Evolutionary conservation across 2,113 vertebrate species (phyloP).

Genomic region (Psophia crepitans): DNA sequence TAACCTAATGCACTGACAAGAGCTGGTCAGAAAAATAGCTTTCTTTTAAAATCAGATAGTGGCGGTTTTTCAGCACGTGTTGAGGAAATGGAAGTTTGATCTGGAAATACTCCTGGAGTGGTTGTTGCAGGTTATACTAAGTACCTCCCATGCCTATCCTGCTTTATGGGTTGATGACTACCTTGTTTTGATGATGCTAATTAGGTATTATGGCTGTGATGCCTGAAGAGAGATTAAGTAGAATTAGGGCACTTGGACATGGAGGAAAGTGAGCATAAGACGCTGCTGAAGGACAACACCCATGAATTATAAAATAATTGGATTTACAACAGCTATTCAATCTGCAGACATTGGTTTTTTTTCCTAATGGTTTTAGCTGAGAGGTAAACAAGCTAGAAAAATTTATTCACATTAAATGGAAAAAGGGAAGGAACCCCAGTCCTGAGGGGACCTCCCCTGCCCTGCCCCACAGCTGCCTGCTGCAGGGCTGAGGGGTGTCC

Average conservation of each 20-base stretch:
- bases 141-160: background rate
- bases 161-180: constrained; percentile 36
- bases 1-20: background rate
- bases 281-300: constrained; percentile 29
- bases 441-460: rapidly evolving
- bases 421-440: background rate
- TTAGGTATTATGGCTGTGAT: background rate
- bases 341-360: background rate
- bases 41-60: background rate
- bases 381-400: background rate
- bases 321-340: background rate
- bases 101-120: background rate
- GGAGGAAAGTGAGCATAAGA: constrained; percentile 41
- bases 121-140: background rate
- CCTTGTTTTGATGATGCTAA: constrained; percentile 26
- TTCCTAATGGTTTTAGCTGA: background rate
- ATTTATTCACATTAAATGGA: background rate
- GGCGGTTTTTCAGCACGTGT: background rate
- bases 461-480: background rate
- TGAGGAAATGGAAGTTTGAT: background rate
- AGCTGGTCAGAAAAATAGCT: background rate
- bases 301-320: constrained; percentile 10
- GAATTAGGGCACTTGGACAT: background rate
- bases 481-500: background rate
- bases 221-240: constrained; percentile 33